phyloP scores from a whole-genome alignment of 2,888 invertebrate species.

The Cerastoderma edule region DNA sequence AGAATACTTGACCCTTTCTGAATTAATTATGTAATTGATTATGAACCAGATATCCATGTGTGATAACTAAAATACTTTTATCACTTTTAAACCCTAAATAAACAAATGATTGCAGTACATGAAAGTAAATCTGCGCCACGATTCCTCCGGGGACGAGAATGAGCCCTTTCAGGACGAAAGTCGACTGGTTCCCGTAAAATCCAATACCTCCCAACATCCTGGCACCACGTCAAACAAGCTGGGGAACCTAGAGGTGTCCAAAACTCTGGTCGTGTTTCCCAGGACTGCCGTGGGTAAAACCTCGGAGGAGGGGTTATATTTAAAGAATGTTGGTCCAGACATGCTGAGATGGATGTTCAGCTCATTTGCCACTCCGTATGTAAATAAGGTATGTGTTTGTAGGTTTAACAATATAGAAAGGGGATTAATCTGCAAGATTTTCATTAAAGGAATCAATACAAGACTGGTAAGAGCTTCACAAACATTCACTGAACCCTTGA shows the following conservation, averaged over 20 bases:
- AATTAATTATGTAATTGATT: no score
- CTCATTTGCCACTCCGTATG: slow-evolving; percentile 74
- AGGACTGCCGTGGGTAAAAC: slow-evolving; percentile 58
- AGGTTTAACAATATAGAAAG: no score
- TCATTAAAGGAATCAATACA: no score
- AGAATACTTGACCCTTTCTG: no score
- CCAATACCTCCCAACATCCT: slow-evolving; percentile 20
- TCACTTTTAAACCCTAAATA: no score
- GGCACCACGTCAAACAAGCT: slow-evolving; percentile 42
- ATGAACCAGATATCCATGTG: no score
- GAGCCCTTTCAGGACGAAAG: slow-evolving; percentile 24
- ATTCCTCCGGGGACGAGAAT: slow-evolving; percentile 24
- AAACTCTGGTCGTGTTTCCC: slow-evolving; percentile 57
- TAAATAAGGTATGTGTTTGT: slow-evolving; percentile 55
- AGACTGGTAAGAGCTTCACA: no score
- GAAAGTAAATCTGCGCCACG: slow-evolving; percentile 40
- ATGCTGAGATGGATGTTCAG: slow-evolving; percentile 69
- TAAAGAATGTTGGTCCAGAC: slow-evolving; percentile 65
- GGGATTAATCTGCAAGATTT: no score
- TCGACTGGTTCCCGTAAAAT: slow-evolving; percentile 46
- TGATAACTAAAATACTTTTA: no score
- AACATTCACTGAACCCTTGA: no score
- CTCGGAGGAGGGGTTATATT: slow-evolving; percentile 65
- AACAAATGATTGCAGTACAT: not conserved
- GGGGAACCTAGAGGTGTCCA: slow-evolving; percentile 52